Conservation (phyloP, 2,888 invertebrate genomes). For the Hemaris fuciformis region DNA sequence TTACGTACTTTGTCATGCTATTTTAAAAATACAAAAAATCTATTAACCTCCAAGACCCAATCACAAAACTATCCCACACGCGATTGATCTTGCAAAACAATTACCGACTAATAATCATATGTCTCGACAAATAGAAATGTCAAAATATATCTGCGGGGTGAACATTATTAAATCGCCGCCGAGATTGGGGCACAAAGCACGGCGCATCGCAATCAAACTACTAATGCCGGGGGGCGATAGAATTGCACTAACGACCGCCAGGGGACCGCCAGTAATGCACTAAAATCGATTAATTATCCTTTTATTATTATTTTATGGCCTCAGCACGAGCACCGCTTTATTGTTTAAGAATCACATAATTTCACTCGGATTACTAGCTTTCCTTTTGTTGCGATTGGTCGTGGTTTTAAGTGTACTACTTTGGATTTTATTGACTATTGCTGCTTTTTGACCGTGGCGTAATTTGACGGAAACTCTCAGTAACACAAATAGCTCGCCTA, state of each 20-base stretch:
- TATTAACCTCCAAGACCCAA: neutral
- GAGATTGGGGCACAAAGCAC: conserved; percentile 30
- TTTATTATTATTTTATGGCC: conserved; percentile 79
- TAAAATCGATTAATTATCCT: conserved; percentile 78
- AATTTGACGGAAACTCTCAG: too few relatives aligned
- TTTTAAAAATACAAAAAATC: neutral
- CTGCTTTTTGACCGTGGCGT: neutral
- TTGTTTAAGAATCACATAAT: conserved; percentile 10
- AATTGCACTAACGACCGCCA: conserved; percentile 55
- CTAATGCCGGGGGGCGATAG: conserved; percentile 55
- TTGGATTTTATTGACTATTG: too few relatives aligned
- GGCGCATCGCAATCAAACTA: conserved; percentile 62
- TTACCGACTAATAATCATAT: conserved; percentile 67
- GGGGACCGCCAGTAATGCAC: conserved; percentile 69
- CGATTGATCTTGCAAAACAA: conserved; percentile 45
- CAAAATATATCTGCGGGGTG: conserved; percentile 70
- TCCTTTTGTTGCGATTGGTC: neutral
- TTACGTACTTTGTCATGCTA: too few relatives aligned
- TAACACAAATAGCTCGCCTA: too few relatives aligned
- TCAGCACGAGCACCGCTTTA: conserved; percentile 15
- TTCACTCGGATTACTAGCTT: neutral
- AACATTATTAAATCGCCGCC: conserved; percentile 64
- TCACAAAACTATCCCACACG: neutral
- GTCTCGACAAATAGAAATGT: conserved; percentile 72
- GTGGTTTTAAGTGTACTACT: neutral